Evolutionary conservation across 2,113 vertebrate genomes (phyloP).

Genomic region (Ceyx melanurus): DNA sequence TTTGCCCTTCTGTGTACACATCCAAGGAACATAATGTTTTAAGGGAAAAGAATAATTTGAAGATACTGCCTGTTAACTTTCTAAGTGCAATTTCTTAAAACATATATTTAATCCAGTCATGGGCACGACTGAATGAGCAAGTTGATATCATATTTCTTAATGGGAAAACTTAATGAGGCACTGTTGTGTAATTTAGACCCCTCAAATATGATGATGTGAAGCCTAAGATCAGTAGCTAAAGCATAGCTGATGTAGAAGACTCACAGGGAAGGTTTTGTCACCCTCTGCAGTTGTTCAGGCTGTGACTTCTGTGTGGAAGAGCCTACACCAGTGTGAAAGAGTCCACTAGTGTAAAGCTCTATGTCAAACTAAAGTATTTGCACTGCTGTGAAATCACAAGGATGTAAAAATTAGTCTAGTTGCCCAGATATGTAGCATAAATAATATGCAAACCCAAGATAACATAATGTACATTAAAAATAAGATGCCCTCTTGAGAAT

Average conservation of each 20-base stretch:
- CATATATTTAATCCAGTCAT: background rate
- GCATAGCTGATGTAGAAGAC: background rate
- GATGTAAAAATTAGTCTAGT: background rate
- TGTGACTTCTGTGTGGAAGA: background rate
- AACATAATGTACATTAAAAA: background rate
- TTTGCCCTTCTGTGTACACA: background rate
- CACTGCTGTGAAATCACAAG: background rate
- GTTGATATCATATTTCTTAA: background rate
- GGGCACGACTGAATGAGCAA: background rate
- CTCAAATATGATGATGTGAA: background rate
- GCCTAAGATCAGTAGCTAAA: background rate
- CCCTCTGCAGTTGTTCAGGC: rapidly evolving
- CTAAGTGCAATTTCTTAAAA: background rate
- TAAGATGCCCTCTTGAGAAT: background rate
- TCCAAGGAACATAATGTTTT: background rate
- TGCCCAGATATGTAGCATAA: background rate
- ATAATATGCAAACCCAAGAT: background rate
- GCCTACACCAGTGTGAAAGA: background rate
- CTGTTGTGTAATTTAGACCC: background rate
- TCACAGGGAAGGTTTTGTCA: background rate
- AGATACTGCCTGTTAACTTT: background rate
- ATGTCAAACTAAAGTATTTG: background rate
- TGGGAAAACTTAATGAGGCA: background rate
- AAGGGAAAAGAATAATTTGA: background rate
- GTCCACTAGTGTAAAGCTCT: background rate